These are phyloP conservation scores for Eurystomus glaucurus DNA, from an alignment of 2,797 vertebrate species.

Conservation along the genomic window DNA sequence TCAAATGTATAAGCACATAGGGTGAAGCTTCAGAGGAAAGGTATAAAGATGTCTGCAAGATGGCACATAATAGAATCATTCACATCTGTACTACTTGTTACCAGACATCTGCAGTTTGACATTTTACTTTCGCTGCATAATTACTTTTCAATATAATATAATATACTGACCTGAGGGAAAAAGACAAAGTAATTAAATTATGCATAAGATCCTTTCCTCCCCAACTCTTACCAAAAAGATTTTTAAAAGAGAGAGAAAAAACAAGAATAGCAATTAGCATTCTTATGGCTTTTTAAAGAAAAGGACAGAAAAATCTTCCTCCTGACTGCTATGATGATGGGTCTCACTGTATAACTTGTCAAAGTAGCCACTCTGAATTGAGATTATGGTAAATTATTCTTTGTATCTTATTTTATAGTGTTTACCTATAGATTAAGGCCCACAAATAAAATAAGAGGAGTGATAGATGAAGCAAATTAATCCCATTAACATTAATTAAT, in stretches of 20 bases:
- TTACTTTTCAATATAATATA: conserved; percentile 84
- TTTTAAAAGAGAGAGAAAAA: neutral
- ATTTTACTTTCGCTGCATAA: conserved; percentile 83
- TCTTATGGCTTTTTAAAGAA: conserved; percentile 32
- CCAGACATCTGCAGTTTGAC: conserved; percentile 80
- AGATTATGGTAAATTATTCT: conserved; percentile 15
- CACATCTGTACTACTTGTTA: conserved; percentile 77
- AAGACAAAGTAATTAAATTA: conserved; percentile 82
- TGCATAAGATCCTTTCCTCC: conserved; percentile 30
- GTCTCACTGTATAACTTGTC: neutral
- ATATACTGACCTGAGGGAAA: conserved; percentile 82
- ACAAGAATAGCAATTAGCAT: conserved; percentile 5
- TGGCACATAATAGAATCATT: conserved; percentile 62
- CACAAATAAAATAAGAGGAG: neutral
- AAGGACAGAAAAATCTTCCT: conserved; percentile 40
- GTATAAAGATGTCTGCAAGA: conserved; percentile 76
- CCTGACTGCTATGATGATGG: neutral
- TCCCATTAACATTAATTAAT: conserved; percentile 61
- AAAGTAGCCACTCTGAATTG: neutral
- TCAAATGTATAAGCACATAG: conserved; percentile 25
- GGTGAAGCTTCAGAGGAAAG: conserved; percentile 60
- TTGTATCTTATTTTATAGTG: conserved; percentile 7
- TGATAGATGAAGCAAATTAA: conserved; percentile 45
- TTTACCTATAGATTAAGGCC: conserved; percentile 8
- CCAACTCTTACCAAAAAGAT: conserved; percentile 9